A percentile compares a stretch with the other conserved stretches of the same genome.
phyloP scores from a whole-genome alignment of 2,113 vertebrate species.

The Rhadina sibilatrix region DNA sequence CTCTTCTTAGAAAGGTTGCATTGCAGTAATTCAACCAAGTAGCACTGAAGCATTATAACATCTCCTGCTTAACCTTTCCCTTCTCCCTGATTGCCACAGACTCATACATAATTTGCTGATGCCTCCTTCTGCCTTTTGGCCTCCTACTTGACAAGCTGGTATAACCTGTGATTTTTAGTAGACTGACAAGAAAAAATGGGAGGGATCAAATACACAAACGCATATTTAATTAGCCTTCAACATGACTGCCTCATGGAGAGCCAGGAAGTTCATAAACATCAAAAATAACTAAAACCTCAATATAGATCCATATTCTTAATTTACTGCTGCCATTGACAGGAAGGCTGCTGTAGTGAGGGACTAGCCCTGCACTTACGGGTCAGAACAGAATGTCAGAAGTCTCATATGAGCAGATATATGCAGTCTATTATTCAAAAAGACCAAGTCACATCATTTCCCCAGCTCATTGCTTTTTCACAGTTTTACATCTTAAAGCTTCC shows the following conservation, averaged over 20 bases:
- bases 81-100: neutral
- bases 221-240: conserved; percentile 1
- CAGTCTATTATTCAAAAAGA: neutral
- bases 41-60: neutral
- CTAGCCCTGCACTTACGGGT: neutral
- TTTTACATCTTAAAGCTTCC: neutral
- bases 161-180: neutral
- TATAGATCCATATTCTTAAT: neutral
- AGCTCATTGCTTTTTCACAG: neutral
- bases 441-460: neutral
- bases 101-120: neutral
- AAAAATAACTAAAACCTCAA: neutral
- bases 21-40: conserved; percentile 4
- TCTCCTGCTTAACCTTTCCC: neutral
- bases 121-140: neutral
- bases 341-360: neutral
- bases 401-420: neutral
- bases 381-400: neutral
- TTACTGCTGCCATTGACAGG: neutral
- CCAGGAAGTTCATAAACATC: neutral
- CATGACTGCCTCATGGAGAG: neutral
- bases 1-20: neutral
- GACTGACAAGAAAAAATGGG: neutral
- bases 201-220: neutral
- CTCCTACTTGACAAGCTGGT: neutral